Evolutionary conservation across 2,113 vertebrate genomes (phyloP).

Genomic region (Hippocampus guttulatus): DNA sequence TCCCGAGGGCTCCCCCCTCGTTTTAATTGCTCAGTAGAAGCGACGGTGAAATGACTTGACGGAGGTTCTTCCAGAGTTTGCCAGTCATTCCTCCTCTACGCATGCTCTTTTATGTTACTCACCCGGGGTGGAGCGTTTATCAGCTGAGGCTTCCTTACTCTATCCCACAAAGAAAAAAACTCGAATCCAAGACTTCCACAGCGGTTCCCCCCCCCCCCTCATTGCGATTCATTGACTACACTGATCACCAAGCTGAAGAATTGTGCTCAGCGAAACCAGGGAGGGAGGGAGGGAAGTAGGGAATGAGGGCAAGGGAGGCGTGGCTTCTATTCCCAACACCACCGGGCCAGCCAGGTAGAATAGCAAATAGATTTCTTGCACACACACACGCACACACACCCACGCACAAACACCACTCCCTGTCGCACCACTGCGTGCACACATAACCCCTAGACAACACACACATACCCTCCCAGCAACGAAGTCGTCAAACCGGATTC

Average conservation of each 20-base stretch:
- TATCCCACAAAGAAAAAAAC: constrained; percentile 1
- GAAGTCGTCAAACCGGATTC: constrained; percentile 73
- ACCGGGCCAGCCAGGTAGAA: constrained; percentile 42
- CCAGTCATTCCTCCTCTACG: constrained; percentile 34
- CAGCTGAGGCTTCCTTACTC: constrained; percentile 29
- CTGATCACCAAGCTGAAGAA: constrained; percentile 28
- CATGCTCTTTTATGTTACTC: constrained; percentile 38
- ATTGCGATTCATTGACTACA: constrained; percentile 43
- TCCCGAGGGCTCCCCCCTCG: constrained; percentile 32
- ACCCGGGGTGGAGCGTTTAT: constrained; percentile 19
- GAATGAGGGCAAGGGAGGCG: constrained; percentile 44
- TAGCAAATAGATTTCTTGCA: constrained; percentile 45
- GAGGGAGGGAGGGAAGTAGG: constrained; percentile 37
- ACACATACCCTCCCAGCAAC: constrained; percentile 1
- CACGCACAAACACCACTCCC: constrained; percentile 44
- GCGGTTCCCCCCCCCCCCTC: constrained; percentile 4
- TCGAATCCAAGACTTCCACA: constrained; percentile 22
- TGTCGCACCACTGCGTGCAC: constrained; percentile 7
- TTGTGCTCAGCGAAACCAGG: constrained; percentile 17
- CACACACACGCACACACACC: constrained; percentile 27
- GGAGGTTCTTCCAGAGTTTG: constrained; percentile 24
- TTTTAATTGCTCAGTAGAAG: constrained; percentile 54
- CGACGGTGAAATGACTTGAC: constrained; percentile 46
- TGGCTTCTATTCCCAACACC: constrained; percentile 48
- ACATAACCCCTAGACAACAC: constrained; percentile 51